phyloP scores from a whole-genome alignment of 2,113 vertebrate genomes.

The Plecturocebus donacophilus region DNA sequence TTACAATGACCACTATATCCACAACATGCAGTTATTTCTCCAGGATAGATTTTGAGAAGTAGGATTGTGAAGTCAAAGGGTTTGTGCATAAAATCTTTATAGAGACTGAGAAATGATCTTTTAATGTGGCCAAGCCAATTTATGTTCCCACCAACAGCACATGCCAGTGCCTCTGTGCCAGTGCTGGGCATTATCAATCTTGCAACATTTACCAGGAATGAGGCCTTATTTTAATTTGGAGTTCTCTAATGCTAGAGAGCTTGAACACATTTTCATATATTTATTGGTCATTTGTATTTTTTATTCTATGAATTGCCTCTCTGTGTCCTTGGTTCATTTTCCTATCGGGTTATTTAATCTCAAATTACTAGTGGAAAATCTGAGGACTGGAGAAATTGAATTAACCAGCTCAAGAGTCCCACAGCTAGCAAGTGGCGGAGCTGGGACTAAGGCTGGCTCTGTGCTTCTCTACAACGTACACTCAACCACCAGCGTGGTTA shows the following conservation, averaged over 20 bases:
- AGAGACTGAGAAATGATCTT: not conserved
- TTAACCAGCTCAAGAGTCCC: not conserved
- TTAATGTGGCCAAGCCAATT: not conserved
- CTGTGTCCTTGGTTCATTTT: not conserved
- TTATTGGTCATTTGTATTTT: not conserved
- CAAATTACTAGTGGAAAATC: not conserved
- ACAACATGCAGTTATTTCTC: not conserved
- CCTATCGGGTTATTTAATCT: not conserved
- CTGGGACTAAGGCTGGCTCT: not conserved
- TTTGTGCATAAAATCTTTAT: not conserved
- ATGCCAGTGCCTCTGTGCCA: not conserved
- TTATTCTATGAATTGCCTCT: not conserved
- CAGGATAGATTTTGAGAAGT: not conserved
- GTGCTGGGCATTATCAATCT: not conserved
- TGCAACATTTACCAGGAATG: not conserved
- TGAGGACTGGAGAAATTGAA: not conserved
- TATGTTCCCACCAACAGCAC: not conserved
- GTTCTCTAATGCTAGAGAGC: not conserved
- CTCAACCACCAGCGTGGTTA: accelerated
- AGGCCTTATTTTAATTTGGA: not conserved
- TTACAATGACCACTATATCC: not conserved
- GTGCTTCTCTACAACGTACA: not conserved
- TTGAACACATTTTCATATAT: not conserved
- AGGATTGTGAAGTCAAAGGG: not conserved
- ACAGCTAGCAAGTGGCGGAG: not conserved